Conservation (phyloP, 2,888 invertebrate genomes). For the Pandemis corylana region DNA sequence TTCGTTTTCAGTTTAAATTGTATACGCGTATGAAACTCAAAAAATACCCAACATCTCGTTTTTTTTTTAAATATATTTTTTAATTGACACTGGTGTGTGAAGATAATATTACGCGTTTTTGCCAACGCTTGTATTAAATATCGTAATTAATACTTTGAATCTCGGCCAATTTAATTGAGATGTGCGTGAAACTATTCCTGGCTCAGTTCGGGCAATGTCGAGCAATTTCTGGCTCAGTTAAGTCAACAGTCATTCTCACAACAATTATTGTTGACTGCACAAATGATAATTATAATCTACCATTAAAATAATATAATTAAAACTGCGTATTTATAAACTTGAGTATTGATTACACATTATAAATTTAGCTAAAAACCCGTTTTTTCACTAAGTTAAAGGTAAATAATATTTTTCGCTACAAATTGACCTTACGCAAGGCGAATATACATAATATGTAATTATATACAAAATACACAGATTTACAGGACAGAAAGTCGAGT, state of each 20-base stretch:
- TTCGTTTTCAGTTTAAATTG: too few species aligned
- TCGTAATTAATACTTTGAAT: neutral
- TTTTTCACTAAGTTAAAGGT: slow-evolving; percentile 29
- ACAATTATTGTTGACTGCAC: slow-evolving; percentile 41
- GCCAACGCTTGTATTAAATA: neutral
- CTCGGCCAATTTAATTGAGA: neutral
- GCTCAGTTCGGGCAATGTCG: neutral
- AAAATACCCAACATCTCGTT: neutral
- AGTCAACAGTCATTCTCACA: neutral
- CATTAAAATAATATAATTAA: slow-evolving; percentile 30
- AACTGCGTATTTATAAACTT: slow-evolving; percentile 31
- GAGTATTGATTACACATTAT: slow-evolving; percentile 38
- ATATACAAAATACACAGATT: slow-evolving; percentile 31
- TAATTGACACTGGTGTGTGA: neutral
- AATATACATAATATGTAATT: slow-evolving; percentile 17
- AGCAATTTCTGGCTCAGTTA: neutral
- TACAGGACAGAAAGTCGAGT: slow-evolving; percentile 6
- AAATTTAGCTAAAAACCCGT: slow-evolving; percentile 40
- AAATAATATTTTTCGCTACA: slow-evolving; percentile 36
- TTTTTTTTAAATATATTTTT: neutral
- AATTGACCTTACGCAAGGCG: slow-evolving; percentile 40
- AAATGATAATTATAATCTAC: slow-evolving; percentile 32
- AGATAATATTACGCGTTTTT: neutral
- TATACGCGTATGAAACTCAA: neutral
- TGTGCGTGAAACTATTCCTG: neutral